Conservation (phyloP, 2,888 invertebrate species). For the Pteria penguin region DNA sequence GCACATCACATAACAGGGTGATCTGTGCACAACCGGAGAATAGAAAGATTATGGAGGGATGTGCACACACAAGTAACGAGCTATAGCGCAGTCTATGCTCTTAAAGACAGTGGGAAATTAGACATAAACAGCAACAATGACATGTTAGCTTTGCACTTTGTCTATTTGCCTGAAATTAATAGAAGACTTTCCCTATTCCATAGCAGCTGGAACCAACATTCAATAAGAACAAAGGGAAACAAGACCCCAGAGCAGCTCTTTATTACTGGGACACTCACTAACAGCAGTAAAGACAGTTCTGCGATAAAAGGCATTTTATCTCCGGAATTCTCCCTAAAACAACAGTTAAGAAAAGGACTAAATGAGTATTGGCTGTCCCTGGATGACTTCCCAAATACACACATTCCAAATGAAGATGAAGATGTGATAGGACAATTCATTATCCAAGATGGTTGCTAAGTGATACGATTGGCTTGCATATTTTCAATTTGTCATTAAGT, state of each 20-base stretch:
- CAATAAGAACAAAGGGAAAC: slow-evolving; percentile 1
- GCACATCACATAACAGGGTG: slow-evolving; percentile 10
- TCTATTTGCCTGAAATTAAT: not conserved
- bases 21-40: slow-evolving; percentile 22
- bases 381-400: no score
- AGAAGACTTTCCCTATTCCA: not conserved
- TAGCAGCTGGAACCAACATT: not conserved
- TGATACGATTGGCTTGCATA: no score
- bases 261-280: not conserved
- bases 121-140: not conserved
- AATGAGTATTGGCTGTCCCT: no score
- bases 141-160: slow-evolving; percentile 5
- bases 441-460: no score
- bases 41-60: slow-evolving; percentile 26
- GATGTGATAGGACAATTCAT: no score
- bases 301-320: not conserved
- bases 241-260: not conserved
- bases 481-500: no score
- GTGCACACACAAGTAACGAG: slow-evolving; percentile 6
- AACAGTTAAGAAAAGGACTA: no score
- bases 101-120: no score
- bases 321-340: no score
- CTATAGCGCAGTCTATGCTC: not conserved
- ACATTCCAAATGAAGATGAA: no score
- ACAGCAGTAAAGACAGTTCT: slow-evolving; percentile 1